Conservation (phyloP, 2,888 invertebrate genomes). For the Microplitis deprimator region DNA sequence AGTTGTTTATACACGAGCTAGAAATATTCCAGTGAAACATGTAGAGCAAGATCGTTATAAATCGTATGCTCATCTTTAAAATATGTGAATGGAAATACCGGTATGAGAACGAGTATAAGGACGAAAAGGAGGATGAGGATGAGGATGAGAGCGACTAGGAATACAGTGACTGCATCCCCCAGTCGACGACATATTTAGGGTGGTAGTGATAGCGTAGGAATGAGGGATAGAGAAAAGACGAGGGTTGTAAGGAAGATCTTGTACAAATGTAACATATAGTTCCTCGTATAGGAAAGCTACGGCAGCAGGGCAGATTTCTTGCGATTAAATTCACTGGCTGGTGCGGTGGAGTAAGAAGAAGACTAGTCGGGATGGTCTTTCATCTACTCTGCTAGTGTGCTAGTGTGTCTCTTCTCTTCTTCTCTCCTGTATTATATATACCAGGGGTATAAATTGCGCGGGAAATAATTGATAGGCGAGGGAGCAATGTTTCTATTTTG, state of each 20-base stretch:
- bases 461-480: conserved; percentile 70
- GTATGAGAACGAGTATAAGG: conserved; percentile 32
- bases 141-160: conserved; percentile 13
- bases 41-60: conserved; percentile 55
- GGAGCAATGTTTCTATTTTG: conserved; percentile 69
- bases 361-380: too few relatives aligned
- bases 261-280: neutral
- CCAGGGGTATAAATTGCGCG: conserved; percentile 61
- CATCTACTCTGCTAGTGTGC: too few relatives aligned
- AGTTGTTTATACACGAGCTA: conserved; percentile 21
- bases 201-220: conserved; percentile 4
- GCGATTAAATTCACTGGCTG: conserved; percentile 42
- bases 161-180: neutral
- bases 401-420: conserved; percentile 8
- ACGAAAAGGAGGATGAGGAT: conserved; percentile 23
- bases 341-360: too few relatives aligned
- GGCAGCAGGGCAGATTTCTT: conserved; percentile 48
- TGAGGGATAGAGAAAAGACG: conserved; percentile 4
- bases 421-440: conserved; percentile 34
- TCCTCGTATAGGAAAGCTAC: neutral
- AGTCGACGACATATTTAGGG: conserved; percentile 2
- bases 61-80: conserved; percentile 68
- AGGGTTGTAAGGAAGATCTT: conserved; percentile 6
- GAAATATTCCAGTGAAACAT: conserved; percentile 1
- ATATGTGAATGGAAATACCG: conserved; percentile 68